Evolutionary conservation across 2,888 invertebrate species (phyloP).

Genomic region (Aquatica leii): DNA sequence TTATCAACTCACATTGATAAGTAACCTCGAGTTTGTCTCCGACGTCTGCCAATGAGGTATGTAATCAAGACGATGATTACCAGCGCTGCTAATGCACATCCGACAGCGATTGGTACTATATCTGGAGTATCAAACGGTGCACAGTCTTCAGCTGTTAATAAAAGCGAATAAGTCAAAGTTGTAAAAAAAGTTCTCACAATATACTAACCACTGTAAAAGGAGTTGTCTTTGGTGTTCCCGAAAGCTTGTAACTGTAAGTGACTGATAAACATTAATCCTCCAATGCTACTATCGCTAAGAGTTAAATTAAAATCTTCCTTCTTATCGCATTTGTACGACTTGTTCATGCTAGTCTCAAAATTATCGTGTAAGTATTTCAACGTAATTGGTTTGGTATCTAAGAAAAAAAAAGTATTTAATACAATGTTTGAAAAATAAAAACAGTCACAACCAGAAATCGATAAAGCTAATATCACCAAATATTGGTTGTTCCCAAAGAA

Average conservation of each 20-base stretch:
- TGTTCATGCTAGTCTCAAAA: slow-evolving; percentile 69
- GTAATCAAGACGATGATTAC: slow-evolving; percentile 91
- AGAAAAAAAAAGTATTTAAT: slow-evolving; percentile 26
- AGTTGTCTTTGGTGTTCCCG: slow-evolving; percentile 62
- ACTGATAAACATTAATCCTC: slow-evolving; percentile 66
- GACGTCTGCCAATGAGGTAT: slow-evolving; percentile 90
- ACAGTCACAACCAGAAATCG: too few species aligned
- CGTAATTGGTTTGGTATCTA: slow-evolving; percentile 57
- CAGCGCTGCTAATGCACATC: slow-evolving; percentile 88
- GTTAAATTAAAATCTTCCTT: slow-evolving; percentile 68
- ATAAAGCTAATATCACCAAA: too few species aligned
- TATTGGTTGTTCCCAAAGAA: too few species aligned
- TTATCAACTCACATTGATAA: slow-evolving; percentile 77
- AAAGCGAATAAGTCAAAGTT: too few species aligned
- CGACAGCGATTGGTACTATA: slow-evolving; percentile 96
- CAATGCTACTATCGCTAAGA: slow-evolving; percentile 49
- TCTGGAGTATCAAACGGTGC: slow-evolving; percentile 79
- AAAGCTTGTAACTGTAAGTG: slow-evolving; percentile 80
- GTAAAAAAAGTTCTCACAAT: slow-evolving; percentile 19
- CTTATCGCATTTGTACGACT: slow-evolving; percentile 78
- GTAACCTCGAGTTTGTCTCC: slow-evolving; percentile 84
- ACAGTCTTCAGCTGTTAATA: slow-evolving; percentile 79
- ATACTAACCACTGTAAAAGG: slow-evolving; percentile 71
- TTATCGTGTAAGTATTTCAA: slow-evolving; percentile 63
- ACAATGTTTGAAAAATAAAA: too few species aligned